Conservation (phyloP, 2,797 vertebrate genomes). For the Parotocinclus haroldoi region DNA sequence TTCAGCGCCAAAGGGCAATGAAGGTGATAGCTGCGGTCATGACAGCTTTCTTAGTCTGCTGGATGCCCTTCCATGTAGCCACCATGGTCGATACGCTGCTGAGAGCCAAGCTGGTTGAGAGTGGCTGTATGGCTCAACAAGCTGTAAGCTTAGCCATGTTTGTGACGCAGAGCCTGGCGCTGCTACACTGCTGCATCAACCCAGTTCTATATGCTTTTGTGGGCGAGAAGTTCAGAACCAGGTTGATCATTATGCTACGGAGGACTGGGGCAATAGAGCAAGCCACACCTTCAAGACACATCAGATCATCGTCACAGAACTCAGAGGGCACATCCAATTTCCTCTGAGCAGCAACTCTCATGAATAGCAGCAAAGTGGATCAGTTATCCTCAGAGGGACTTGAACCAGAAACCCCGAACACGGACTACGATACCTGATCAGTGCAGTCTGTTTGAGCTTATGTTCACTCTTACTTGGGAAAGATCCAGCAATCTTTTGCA, state of each 20-base stretch:
- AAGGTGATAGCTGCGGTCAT: constrained; percentile 60
- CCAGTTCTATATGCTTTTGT: constrained; percentile 74
- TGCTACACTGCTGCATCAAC: constrained; percentile 74
- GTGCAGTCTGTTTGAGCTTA: no score
- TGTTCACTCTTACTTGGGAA: no score
- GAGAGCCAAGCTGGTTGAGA: constrained; percentile 38
- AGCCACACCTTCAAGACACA: not conserved
- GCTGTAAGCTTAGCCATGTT: constrained; percentile 46
- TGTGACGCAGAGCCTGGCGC: constrained; percentile 57
- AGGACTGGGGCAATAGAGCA: not conserved
- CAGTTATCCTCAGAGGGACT: not conserved
- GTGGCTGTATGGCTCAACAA: constrained; percentile 41
- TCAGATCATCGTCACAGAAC: not conserved
- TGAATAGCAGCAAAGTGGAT: not conserved
- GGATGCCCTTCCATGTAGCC: constrained; percentile 66
- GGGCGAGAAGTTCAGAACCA: constrained; percentile 64
- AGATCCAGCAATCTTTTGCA: no score
- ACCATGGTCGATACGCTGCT: constrained; percentile 61
- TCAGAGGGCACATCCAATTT: constrained; percentile 4
- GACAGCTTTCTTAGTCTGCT: constrained; percentile 68
- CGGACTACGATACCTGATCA: no score
- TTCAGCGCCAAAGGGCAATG: constrained; percentile 74
- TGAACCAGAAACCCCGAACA: not conserved
- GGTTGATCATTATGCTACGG: not conserved
- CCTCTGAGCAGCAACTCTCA: not conserved